Conservation (phyloP, 2,888 invertebrate genomes). For the Troides helena region DNA sequence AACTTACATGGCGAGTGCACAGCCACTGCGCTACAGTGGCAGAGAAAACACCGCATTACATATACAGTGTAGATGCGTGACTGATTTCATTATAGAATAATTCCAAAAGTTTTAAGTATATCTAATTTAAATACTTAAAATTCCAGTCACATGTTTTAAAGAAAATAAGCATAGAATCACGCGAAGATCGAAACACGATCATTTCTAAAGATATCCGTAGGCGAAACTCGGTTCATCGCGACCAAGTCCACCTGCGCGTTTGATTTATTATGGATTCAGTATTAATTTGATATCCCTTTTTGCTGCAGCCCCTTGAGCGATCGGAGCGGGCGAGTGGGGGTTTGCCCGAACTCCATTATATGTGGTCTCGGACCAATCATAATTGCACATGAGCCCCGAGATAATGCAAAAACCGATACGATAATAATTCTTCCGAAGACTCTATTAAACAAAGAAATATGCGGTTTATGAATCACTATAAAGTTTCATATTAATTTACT, state of each 20-base stretch:
- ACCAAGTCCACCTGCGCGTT: constrained; percentile 76
- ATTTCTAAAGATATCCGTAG: constrained; percentile 75
- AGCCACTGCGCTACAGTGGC: not conserved
- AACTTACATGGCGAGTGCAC: too few species aligned
- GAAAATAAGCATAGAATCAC: constrained; percentile 37
- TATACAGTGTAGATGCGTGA: not conserved
- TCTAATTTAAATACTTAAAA: constrained; percentile 49
- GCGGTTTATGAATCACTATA: not conserved
- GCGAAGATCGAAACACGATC: constrained; percentile 57
- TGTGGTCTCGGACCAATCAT: constrained; percentile 72
- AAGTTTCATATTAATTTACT: not conserved
- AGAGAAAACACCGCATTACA: not conserved
- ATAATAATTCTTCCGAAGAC: constrained; percentile 47
- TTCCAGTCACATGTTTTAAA: constrained; percentile 43
- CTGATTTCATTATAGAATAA: not conserved
- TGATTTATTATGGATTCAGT: constrained; percentile 81
- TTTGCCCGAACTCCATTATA: constrained; percentile 71
- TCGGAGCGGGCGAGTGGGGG: constrained; percentile 63
- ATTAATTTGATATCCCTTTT: constrained; percentile 81
- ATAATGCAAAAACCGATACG: constrained; percentile 65
- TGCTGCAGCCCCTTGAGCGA: constrained; percentile 76
- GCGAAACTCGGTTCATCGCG: constrained; percentile 69
- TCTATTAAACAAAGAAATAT: constrained; percentile 38
- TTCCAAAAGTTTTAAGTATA: not conserved
- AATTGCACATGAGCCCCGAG: constrained; percentile 74